A percentile compares a stretch with the other conserved stretches of the same genome.
Conservation (phyloP, 35 echinoderm and acorn worm genomes). For the Acanthaster planci region DNA sequence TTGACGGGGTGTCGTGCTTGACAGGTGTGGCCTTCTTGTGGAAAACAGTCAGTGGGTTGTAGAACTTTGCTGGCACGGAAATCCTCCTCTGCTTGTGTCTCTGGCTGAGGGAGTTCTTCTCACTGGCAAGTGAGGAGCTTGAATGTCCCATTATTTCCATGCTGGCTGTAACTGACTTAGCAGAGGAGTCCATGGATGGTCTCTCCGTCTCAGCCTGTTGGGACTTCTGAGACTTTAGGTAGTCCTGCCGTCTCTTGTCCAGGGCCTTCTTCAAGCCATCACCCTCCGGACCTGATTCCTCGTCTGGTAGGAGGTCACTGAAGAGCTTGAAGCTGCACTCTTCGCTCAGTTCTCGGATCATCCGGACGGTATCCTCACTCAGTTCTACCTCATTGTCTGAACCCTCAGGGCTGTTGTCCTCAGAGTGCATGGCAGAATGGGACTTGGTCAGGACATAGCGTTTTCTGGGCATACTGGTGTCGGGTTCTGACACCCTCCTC, state of each 20-base stretch:
- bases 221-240: slow-evolving; percentile 12
- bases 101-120: background rate
- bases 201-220: background rate
- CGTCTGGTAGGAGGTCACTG: slow-evolving; percentile 45
- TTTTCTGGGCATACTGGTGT: slow-evolving; percentile 35
- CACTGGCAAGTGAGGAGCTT: background rate
- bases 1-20: slow-evolving; percentile 55
- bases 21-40: slow-evolving; percentile 28
- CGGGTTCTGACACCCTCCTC: slow-evolving; percentile 78
- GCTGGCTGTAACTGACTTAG: background rate
- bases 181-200: background rate
- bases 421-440: slow-evolving; percentile 1
- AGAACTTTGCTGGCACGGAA: slow-evolving; percentile 24
- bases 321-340: slow-evolving; percentile 71
- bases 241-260: slow-evolving; percentile 18
- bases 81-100: slow-evolving; percentile 16
- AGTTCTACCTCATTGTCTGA: slow-evolving; percentile 59
- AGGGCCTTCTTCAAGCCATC: background rate
- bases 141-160: background rate
- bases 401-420: slow-evolving; percentile 68
- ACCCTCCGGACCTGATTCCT: slow-evolving; percentile 1
- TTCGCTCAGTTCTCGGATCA: slow-evolving; percentile 67
- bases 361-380: slow-evolving; percentile 67
- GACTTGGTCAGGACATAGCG: slow-evolving; percentile 15
- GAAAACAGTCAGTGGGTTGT: slow-evolving; percentile 34